Evolutionary conservation across 2,888 invertebrate species (phyloP).

Genomic region (Nemotelus nigrinus): DNA sequence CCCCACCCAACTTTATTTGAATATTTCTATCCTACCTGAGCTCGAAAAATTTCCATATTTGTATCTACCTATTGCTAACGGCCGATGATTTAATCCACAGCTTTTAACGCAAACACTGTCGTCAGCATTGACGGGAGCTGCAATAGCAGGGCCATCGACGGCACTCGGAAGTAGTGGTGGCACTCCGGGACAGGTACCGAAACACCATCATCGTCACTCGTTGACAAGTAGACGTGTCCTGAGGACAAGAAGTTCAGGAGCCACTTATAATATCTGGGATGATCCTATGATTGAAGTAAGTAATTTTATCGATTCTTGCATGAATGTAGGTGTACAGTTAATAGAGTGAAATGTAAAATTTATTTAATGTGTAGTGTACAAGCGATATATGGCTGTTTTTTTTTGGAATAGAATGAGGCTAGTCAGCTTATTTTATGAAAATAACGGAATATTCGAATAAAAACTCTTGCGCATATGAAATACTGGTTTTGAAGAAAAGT

Average conservation of each 20-base stretch:
- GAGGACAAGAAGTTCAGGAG: slow-evolving; percentile 63
- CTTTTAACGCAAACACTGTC: slow-evolving; percentile 38
- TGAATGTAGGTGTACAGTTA: too few species aligned
- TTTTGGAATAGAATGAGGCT: too few species aligned
- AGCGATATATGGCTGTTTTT: too few species aligned
- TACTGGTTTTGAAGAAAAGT: too few species aligned
- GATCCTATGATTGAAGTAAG: slow-evolving; percentile 64
- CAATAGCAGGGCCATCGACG: slow-evolving; percentile 46
- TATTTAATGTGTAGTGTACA: too few species aligned
- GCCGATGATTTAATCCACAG: slow-evolving; percentile 31
- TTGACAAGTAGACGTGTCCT: slow-evolving; percentile 62
- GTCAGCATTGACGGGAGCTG: slow-evolving; percentile 7
- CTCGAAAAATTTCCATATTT: too few species aligned
- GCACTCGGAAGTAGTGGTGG: slow-evolving; percentile 43
- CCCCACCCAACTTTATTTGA: too few species aligned
- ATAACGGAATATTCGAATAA: too few species aligned
- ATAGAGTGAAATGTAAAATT: too few species aligned
- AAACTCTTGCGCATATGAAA: too few species aligned
- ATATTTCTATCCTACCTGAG: too few species aligned
- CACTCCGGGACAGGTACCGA: slow-evolving; percentile 53
- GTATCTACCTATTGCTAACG: neutral
- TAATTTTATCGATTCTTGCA: slow-evolving; percentile 5
- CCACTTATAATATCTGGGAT: slow-evolving; percentile 63
- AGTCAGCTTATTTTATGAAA: too few species aligned
- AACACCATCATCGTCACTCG: slow-evolving; percentile 60